Evolutionary conservation across 2,888 invertebrate genomes (phyloP).

Genomic region (Malthinus flaveolus): DNA sequence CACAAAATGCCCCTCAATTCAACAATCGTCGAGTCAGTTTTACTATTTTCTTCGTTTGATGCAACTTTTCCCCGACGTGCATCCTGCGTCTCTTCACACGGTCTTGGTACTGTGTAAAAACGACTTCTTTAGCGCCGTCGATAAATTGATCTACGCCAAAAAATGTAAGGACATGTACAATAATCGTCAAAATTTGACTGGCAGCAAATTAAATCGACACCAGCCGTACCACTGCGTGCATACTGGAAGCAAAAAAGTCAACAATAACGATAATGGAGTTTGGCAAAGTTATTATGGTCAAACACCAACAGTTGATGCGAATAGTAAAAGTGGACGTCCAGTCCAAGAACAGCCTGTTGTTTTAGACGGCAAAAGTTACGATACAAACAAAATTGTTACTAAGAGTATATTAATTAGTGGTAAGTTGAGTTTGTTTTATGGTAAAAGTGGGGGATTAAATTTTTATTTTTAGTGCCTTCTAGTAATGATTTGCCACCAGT

Average conservation of each 20-base stretch:
- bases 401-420: too few relatives aligned
- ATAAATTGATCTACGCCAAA: conserved; percentile 50
- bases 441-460: neutral
- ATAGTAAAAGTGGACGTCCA: neutral
- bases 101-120: conserved; percentile 49
- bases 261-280: neutral
- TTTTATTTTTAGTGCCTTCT: neutral
- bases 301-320: neutral
- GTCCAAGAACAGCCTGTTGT: neutral
- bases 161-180: conserved; percentile 31
- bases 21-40: conserved; percentile 49
- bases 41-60: conserved; percentile 51
- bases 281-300: neutral
- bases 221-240: conserved; percentile 2
- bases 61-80: conserved; percentile 53
- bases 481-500: conserved; percentile 17
- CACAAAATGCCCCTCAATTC: conserved; percentile 30
- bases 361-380: neutral
- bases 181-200: conserved; percentile 2
- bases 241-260: neutral
- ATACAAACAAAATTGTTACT: neutral
- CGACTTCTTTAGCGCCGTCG: conserved; percentile 50
- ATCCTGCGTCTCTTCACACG: conserved; percentile 52
- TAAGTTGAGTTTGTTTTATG: too few relatives aligned
- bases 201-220: conserved; percentile 6